Conservation (phyloP, 1,140 invertebrate species). For the Hormaphis cornu region DNA sequence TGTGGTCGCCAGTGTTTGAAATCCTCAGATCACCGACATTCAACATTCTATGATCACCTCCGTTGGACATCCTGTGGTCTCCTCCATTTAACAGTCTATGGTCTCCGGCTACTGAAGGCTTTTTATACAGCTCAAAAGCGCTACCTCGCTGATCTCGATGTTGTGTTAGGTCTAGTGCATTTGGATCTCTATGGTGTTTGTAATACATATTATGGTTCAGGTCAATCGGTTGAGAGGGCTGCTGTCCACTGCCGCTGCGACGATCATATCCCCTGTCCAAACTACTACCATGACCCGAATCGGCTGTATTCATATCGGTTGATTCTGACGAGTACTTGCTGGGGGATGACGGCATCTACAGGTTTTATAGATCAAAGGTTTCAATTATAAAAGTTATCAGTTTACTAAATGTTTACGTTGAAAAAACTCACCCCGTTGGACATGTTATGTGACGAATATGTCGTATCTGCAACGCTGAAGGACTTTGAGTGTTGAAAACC, state of each 20-base stretch:
- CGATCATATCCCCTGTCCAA: constrained; percentile 43
- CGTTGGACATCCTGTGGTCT: background rate
- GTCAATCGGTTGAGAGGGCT: constrained; percentile 39
- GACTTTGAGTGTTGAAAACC: constrained; percentile 39
- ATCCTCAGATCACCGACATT: background rate
- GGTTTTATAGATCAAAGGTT: background rate
- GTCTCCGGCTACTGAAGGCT: constrained; percentile 48
- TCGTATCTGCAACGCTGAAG: constrained; percentile 43
- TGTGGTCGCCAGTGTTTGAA: too few species aligned
- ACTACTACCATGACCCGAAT: constrained; percentile 47
- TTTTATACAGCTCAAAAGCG: constrained; percentile 88
- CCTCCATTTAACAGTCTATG: constrained; percentile 4
- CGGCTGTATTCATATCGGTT: constrained; percentile 41
- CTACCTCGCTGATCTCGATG: constrained; percentile 85
- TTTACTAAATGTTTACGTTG: background rate
- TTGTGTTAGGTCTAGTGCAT: constrained; percentile 55
- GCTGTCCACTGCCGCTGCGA: constrained; percentile 41
- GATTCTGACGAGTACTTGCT: constrained; percentile 37
- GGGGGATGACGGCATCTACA: constrained; percentile 38
- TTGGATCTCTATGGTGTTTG: constrained; percentile 48
- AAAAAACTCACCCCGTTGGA: constrained; percentile 46
- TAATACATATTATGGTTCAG: constrained; percentile 48
- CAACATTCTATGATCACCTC: background rate
- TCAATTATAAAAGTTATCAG: background rate
- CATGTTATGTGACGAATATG: constrained; percentile 43